Evolutionary conservation across 2,888 invertebrate species (phyloP).

Genomic region (Thalpophila matura): DNA sequence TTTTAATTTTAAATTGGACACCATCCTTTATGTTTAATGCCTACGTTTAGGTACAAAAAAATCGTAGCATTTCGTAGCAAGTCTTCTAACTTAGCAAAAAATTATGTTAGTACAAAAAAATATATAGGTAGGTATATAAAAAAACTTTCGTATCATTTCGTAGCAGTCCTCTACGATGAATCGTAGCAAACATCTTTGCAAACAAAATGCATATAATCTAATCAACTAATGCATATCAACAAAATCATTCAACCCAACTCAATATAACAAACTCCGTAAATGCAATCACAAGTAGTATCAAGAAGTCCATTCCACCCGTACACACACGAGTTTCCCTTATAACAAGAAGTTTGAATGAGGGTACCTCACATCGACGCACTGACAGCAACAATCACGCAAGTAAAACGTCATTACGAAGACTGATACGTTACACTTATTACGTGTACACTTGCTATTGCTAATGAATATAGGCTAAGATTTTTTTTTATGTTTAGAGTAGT

Average conservation of each 20-base stretch:
- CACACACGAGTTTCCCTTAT: slow-evolving; percentile 72
- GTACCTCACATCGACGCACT: slow-evolving; percentile 72
- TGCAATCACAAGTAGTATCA: slow-evolving; percentile 52
- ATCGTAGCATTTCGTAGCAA: no score
- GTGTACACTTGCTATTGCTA: slow-evolving; percentile 63
- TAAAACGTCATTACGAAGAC: slow-evolving; percentile 84
- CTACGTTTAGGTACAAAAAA: no score
- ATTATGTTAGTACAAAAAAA: no score
- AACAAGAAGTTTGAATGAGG: slow-evolving; percentile 62
- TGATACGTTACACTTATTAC: slow-evolving; percentile 75
- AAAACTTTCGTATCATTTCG: slow-evolving; percentile 6
- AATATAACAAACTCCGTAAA: slow-evolving; percentile 28
- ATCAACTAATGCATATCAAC: slow-evolving; percentile 45
- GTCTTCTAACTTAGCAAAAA: no score
- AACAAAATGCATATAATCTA: slow-evolving; percentile 19
- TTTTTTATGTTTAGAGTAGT: background rate
- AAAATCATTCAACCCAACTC: slow-evolving; percentile 25
- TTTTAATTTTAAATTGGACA: no score
- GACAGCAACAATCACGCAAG: slow-evolving; percentile 85
- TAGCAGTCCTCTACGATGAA: slow-evolving; percentile 16
- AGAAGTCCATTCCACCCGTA: slow-evolving; percentile 38
- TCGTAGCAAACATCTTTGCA: slow-evolving; percentile 19
- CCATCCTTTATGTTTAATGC: no score
- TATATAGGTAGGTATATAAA: no score
- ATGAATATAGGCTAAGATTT: background rate